phyloP scores from a whole-genome alignment of 1,140 invertebrate species.

The Zaprionus camerounensis region DNA sequence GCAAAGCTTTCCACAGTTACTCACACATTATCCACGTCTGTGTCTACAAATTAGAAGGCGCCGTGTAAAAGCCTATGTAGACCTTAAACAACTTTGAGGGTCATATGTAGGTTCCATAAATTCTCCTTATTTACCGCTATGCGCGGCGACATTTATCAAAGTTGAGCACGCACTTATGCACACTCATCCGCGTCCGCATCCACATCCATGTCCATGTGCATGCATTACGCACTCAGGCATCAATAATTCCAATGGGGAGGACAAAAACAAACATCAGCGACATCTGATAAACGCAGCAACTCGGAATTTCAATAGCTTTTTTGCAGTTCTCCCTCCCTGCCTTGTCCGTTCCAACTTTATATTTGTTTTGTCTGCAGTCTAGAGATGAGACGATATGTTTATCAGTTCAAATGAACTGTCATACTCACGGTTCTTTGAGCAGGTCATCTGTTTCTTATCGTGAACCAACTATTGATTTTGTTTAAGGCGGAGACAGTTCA shows the following conservation, averaged over 20 bases:
- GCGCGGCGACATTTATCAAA: slow-evolving; percentile 48
- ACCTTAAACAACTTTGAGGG: not conserved
- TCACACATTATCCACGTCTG: slow-evolving; percentile 1
- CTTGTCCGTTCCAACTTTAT: not conserved
- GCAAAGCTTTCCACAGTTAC: slow-evolving; percentile 11
- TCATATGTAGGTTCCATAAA: slow-evolving; percentile 5
- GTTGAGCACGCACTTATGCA: slow-evolving; percentile 15
- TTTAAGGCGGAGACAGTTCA: not conserved
- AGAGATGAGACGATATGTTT: not conserved
- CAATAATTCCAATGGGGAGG: slow-evolving; percentile 12
- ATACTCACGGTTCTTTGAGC: not conserved
- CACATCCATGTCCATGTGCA: not conserved
- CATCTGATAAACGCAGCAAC: slow-evolving; percentile 38
- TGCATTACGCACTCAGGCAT: slow-evolving; percentile 25
- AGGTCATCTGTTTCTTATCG: not conserved
- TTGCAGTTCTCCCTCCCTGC: slow-evolving; percentile 2
- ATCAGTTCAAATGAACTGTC: slow-evolving; percentile 3
- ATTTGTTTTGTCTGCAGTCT: slow-evolving; percentile 5
- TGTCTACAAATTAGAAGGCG: slow-evolving; percentile 19
- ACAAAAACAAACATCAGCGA: slow-evolving; percentile 17
- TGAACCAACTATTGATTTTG: not conserved
- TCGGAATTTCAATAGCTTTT: slow-evolving; percentile 32
- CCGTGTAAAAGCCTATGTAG: slow-evolving; percentile 6
- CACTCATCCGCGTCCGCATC: slow-evolving; percentile 7
- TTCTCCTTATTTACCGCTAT: slow-evolving; percentile 34